Evolutionary conservation across 2,797 vertebrate species (phyloP).

Genomic region (Clarias laeviceps): DNA sequence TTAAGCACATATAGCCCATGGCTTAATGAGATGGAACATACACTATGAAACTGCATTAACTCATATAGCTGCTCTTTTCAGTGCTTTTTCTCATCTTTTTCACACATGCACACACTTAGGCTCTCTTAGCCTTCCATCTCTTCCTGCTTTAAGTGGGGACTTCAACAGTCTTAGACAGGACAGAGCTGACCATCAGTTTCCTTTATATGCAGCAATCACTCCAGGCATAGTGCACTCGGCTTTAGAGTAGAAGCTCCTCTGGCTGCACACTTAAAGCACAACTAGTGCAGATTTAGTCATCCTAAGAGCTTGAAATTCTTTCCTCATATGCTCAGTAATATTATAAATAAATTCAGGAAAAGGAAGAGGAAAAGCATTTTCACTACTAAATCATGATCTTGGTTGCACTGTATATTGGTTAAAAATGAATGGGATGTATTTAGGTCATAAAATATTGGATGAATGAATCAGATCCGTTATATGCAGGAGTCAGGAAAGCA

Average conservation of each 20-base stretch:
- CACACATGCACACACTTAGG: conserved; percentile 1
- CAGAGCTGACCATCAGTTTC: conserved; percentile 60
- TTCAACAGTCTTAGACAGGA: conserved; percentile 60
- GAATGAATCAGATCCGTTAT: conserved; percentile 24
- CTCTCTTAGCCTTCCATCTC: conserved; percentile 3
- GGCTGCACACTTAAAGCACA: conserved; percentile 41
- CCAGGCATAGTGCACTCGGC: conserved; percentile 58
- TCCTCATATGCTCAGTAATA: not conserved
- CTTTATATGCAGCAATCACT: conserved; percentile 61
- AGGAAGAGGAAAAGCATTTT: not conserved
- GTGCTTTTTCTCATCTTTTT: not conserved
- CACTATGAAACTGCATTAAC: not conserved
- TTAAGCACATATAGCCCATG: not conserved
- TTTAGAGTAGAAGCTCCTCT: conserved; percentile 40
- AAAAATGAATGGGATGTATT: not conserved
- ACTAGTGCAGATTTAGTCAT: conserved; percentile 37
- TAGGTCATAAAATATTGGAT: conserved; percentile 2
- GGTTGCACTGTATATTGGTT: not conserved
- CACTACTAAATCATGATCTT: conserved; percentile 2
- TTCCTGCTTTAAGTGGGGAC: conserved; percentile 57
- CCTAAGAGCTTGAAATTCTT: not conserved
- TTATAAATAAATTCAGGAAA: not conserved
- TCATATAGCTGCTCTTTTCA: not conserved
- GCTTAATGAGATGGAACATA: conserved; percentile 15
- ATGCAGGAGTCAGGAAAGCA: conserved; percentile 19